Conservation (phyloP, 2,797 vertebrate genomes). For the Aplochiton taeniatus region DNA sequence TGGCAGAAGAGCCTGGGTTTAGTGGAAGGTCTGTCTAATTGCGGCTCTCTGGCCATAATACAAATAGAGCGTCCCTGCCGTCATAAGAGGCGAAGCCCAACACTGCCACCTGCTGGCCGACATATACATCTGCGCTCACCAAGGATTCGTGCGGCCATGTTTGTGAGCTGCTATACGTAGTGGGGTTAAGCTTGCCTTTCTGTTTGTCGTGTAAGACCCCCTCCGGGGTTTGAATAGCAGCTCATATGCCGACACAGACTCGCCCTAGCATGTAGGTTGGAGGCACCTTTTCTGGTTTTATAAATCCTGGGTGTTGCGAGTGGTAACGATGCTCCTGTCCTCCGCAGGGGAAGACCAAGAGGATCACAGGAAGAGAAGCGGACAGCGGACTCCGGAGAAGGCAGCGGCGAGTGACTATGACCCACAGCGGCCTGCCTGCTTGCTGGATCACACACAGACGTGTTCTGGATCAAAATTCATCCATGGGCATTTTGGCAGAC, state of each 20-base stretch:
- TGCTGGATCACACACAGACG: constrained; percentile 55
- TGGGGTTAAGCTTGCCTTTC: too few relatives aligned
- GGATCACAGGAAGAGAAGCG: constrained; percentile 42
- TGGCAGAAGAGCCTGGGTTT: constrained; percentile 37
- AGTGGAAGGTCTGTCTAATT: constrained; percentile 21
- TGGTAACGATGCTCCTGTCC: constrained; percentile 19
- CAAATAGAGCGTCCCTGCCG: neutral
- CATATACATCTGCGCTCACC: too few relatives aligned
- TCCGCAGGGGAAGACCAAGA: constrained; percentile 50
- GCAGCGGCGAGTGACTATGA: constrained; percentile 40
- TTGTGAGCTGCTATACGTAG: too few relatives aligned
- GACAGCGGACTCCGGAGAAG: constrained; percentile 4
- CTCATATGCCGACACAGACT: too few relatives aligned
- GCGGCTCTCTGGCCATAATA: constrained; percentile 11
- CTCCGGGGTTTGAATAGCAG: too few relatives aligned
- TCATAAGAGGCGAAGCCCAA: constrained; percentile 26
- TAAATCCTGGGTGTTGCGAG: too few relatives aligned
- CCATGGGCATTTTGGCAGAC: constrained; percentile 57
- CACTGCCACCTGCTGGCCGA: constrained; percentile 56
- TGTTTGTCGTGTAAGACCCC: too few relatives aligned
- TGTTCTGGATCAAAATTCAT: constrained; percentile 47
- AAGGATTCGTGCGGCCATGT: too few relatives aligned
- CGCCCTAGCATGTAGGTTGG: too few relatives aligned
- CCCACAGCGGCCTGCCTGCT: constrained; percentile 41
- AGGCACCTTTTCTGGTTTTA: too few relatives aligned